These are phyloP conservation scores for Zaprionus inermis DNA, from an alignment of 1,140 invertebrate genomes.

Conservation along the genomic window DNA sequence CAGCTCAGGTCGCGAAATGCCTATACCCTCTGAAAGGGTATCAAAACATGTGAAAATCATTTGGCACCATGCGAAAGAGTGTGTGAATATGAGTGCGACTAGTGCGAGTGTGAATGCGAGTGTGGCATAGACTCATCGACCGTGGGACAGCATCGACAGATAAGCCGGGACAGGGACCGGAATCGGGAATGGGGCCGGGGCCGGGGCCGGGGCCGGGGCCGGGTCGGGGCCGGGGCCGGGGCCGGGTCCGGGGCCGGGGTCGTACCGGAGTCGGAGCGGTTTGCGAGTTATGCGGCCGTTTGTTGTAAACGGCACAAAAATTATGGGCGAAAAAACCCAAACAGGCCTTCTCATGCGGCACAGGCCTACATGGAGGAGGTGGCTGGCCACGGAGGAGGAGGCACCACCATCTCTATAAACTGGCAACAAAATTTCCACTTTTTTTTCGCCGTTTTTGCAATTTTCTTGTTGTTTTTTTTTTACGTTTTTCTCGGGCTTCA, in stretches of 20 bases:
- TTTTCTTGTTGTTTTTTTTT: slow-evolving; percentile 29
- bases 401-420: slow-evolving; percentile 64
- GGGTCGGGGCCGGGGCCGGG: slow-evolving; percentile 29
- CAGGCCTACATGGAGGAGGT: neutral
- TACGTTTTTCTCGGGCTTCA: slow-evolving; percentile 22
- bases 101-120: slow-evolving; percentile 18
- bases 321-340: slow-evolving; percentile 75
- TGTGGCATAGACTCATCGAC: slow-evolving; percentile 19
- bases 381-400: neutral
- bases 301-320: slow-evolving; percentile 76
- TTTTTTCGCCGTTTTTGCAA: slow-evolving; percentile 40
- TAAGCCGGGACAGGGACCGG: slow-evolving; percentile 45
- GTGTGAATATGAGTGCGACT: neutral
- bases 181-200: slow-evolving; percentile 31
- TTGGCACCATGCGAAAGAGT: slow-evolving; percentile 50
- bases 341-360: slow-evolving; percentile 54
- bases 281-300: slow-evolving; percentile 73
- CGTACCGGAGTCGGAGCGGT: slow-evolving; percentile 39
- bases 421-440: slow-evolving; percentile 74
- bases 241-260: neutral
- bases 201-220: slow-evolving; percentile 11
- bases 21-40: neutral
- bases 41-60: slow-evolving; percentile 78
- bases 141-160: slow-evolving; percentile 62
- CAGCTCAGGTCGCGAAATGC: neutral